Conservation (phyloP, 2,797 vertebrate genomes). For the Coendou prehensilis region DNA sequence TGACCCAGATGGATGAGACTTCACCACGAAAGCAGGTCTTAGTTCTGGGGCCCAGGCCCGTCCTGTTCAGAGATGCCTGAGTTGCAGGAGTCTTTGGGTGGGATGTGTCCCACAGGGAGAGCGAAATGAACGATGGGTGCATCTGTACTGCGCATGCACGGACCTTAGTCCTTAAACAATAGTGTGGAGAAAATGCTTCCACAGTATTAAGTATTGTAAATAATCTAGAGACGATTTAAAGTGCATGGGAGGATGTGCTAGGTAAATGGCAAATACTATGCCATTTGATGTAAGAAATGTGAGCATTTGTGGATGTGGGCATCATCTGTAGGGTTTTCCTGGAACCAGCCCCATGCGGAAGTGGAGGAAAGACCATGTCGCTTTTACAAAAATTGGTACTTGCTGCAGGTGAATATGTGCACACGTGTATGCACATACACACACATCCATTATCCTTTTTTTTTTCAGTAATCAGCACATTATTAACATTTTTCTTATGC, state of each 20-base stretch:
- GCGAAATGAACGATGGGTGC: neutral
- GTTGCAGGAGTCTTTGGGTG: accelerated
- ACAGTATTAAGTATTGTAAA: neutral
- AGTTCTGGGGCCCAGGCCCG: neutral
- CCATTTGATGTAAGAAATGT: accelerated
- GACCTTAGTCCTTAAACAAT: neutral
- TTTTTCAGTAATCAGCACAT: neutral
- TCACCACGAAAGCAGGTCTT: neutral
- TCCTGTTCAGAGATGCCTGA: accelerated
- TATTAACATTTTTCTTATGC: neutral
- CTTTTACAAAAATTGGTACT: neutral
- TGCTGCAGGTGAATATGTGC: accelerated
- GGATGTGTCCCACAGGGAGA: too few relatives aligned
- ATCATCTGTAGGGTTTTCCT: neutral
- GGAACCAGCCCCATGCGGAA: too few relatives aligned
- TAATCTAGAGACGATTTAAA: neutral
- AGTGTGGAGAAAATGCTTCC: too few relatives aligned
- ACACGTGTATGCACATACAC: neutral
- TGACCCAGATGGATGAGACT: accelerated
- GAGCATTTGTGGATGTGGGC: neutral
- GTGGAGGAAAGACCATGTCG: neutral
- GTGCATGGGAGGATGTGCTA: accelerated
- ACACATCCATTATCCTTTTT: neutral
- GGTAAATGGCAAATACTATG: too few relatives aligned
- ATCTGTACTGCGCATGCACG: too few relatives aligned